phyloP scores from a whole-genome alignment of 2,888 invertebrate genomes.

The Argyresthia albistria region DNA sequence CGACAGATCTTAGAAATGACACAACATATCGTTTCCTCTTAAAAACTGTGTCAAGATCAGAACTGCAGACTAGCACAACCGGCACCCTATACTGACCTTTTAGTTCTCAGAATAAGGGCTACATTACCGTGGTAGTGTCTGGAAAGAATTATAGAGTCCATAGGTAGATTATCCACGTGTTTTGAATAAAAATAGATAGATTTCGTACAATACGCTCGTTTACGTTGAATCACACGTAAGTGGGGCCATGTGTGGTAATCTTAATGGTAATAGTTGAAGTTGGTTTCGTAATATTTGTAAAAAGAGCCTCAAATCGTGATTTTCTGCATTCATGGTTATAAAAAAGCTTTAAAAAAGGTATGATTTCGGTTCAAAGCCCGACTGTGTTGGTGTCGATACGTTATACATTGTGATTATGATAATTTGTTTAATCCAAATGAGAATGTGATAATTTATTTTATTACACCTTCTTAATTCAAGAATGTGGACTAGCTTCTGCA shows the following conservation, averaged over 20 bases:
- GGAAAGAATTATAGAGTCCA: background rate
- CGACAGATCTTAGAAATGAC: slow-evolving; percentile 14
- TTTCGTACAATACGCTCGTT: background rate
- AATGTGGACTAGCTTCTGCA: no score
- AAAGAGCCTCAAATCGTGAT: no score
- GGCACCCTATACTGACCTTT: background rate
- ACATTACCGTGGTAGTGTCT: no score
- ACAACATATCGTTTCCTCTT: slow-evolving; percentile 39
- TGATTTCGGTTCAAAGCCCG: no score
- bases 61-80: background rate
- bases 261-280: no score
- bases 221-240: background rate
- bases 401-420: background rate
- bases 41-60: slow-evolving; percentile 53
- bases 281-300: no score
- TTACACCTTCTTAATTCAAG: no score
- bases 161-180: background rate
- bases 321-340: no score
- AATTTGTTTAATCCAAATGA: background rate
- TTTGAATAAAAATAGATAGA: background rate
- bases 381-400: no score
- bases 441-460: no score
- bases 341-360: no score
- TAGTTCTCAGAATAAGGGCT: background rate
- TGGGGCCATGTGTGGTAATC: background rate